Evolutionary conservation across 2,888 invertebrate species (phyloP).

Genomic region (Thereva nobilitata): DNA sequence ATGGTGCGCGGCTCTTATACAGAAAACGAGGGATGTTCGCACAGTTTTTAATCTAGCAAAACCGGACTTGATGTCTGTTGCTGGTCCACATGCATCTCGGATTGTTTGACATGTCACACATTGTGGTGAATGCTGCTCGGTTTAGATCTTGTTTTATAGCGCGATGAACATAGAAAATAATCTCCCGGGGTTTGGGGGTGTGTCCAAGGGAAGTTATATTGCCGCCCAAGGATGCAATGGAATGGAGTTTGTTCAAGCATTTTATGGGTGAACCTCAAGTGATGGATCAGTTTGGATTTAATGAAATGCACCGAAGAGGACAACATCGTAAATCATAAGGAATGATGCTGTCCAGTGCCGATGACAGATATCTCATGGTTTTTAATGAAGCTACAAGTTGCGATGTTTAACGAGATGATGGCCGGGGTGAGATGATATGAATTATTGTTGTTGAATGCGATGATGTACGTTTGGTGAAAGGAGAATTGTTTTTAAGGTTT

Average conservation of each 20-base stretch:
- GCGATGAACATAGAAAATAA: not conserved
- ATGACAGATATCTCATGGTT: constrained; percentile 29
- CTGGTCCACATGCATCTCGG: constrained; percentile 7
- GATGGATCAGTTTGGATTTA: constrained; percentile 33
- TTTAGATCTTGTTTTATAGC: constrained; percentile 25
- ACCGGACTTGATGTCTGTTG: constrained; percentile 22
- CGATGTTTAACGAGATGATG: constrained; percentile 24
- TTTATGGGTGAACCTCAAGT: constrained; percentile 30
- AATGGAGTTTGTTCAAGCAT: constrained; percentile 26
- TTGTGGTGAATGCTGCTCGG: constrained; percentile 16
- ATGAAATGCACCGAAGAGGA: constrained; percentile 30
- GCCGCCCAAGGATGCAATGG: not conserved
- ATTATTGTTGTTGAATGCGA: constrained; percentile 20
- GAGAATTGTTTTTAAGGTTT: too few species aligned
- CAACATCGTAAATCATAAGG: constrained; percentile 30
- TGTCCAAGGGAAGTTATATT: constrained; percentile 20
- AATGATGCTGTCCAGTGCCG: constrained; percentile 31
- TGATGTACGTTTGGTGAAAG: not conserved
- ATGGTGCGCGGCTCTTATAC: not conserved
- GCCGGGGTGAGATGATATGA: constrained; percentile 25
- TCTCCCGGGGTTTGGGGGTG: constrained; percentile 16
- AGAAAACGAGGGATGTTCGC: not conserved
- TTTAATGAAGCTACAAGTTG: constrained; percentile 30
- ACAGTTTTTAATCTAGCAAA: constrained; percentile 30
- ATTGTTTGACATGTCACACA: constrained; percentile 24